Evolutionary conservation across 2,797 vertebrate genomes (phyloP).

Genomic region (Acanthurus lineatus): DNA sequence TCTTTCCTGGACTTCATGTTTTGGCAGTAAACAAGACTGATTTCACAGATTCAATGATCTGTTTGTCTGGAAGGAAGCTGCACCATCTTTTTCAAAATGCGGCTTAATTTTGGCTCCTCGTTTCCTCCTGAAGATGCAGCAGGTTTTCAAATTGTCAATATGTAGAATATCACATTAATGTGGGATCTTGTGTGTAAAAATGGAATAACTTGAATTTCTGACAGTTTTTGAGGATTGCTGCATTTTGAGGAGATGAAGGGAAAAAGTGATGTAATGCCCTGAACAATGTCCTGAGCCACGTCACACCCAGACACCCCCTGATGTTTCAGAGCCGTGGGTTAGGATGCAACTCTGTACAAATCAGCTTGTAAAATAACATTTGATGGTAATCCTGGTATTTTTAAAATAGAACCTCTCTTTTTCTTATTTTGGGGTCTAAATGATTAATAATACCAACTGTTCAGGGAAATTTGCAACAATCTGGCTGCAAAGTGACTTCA

Average conservation of each 20-base stretch:
- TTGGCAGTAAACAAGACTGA: slow-evolving; percentile 14
- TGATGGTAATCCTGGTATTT: no score
- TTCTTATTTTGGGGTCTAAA: no score
- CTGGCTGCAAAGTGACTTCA: no score
- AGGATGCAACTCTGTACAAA: slow-evolving; percentile 50
- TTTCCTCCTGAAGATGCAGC: not conserved
- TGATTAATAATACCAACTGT: no score
- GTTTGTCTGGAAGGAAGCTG: not conserved
- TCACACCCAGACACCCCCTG: not conserved
- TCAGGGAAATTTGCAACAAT: no score
- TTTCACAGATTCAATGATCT: not conserved
- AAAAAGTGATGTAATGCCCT: not conserved
- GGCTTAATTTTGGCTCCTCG: not conserved
- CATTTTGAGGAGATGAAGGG: not conserved
- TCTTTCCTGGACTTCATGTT: not conserved
- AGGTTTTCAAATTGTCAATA: not conserved
- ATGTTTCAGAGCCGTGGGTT: slow-evolving; percentile 5
- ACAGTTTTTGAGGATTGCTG: not conserved
- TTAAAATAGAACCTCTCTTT: no score
- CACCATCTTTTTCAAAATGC: not conserved
- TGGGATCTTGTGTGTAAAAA: no score
- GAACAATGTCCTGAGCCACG: not conserved
- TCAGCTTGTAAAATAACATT: not conserved
- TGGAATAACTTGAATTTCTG: no score
- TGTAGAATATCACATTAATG: not conserved